Evolutionary conservation across 2,888 invertebrate genomes (phyloP).

Genomic region (Hypomecis punctinalis): DNA sequence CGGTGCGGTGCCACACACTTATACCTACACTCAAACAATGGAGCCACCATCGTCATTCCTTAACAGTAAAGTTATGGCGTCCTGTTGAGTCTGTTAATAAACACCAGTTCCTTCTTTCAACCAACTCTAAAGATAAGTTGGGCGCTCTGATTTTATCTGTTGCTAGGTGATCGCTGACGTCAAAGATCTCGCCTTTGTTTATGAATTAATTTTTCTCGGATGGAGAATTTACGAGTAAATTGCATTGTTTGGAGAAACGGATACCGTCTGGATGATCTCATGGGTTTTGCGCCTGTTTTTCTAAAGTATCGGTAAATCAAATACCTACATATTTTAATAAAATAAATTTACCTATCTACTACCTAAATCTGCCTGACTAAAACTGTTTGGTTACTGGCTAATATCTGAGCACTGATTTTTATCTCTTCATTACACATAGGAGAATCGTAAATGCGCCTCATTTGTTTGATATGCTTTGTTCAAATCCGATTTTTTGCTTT

Average conservation of each 20-base stretch:
- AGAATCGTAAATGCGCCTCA: no score
- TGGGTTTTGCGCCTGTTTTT: conserved; percentile 4
- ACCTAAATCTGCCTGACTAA: neutral
- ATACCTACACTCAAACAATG: neutral
- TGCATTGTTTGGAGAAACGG: conserved; percentile 48
- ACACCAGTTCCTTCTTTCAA: neutral
- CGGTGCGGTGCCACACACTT: neutral
- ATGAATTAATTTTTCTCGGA: conserved; percentile 53
- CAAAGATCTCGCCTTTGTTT: conserved; percentile 52
- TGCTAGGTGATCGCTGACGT: conserved; percentile 49
- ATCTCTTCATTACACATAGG: no score
- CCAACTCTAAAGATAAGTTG: neutral
- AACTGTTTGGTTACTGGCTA: neutral
- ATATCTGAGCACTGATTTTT: neutral
- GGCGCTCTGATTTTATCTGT: conserved; percentile 29
- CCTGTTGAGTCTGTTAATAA: conserved; percentile 4
- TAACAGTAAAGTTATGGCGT: neutral
- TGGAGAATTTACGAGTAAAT: conserved; percentile 53
- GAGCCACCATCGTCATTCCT: neutral
- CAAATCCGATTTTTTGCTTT: no score
- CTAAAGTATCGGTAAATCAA: neutral
- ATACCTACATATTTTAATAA: neutral
- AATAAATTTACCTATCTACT: neutral
- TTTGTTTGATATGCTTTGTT: no score
- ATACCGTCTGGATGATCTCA: conserved; percentile 40